Base-by-base conservation (phyloP, 1,140 invertebrate genomes). In the Cecropterus lyciades region DNA sequence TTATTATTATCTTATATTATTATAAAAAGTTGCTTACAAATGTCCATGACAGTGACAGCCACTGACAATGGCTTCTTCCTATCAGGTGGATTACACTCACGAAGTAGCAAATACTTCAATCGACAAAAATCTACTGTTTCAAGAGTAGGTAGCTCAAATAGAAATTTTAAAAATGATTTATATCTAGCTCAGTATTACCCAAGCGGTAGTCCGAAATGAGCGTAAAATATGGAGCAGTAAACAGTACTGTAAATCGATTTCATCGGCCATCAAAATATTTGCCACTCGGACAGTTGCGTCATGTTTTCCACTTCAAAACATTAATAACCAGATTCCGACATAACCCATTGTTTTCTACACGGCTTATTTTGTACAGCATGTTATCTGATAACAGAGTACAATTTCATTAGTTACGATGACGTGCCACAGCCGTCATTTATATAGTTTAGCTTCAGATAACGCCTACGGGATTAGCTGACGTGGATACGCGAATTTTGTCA, bases 361-460 rank as follows among this genome's bases (percentile, higher is more conserved):
- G 9, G 33, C 33, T 49, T 49, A 49, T 49, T 49, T 49, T 24
- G 27, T 8, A 13, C 17, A 10, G 20, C 20, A n/a, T n/a, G 45
- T 48, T 48, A 17, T 48, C 5, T 0, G 46, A 49, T 49, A 27
- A 13, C 17, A 15, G 20, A 11, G 17, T 49, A n/a, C 17, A 24
- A 49, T 27, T 49, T 49, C 46, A 49, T 49, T 49, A 49, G 46
- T 17, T 17, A 48, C 9, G 45, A 9, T 48, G 45, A 48, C 45
- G 45, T 10, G 14, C 16, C 15, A 1, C 5, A 4, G 8, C n/a
- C 46, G 46, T 49, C 46, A 49, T 24, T 20, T 11, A 5, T 10
- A 13, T 11, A 24, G 20, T n/a, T 49, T 49, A 49, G 11, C 20
- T 20, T 27, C 16, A 24, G 20, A 24, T 24, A 49, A 49, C 46